Conservation (phyloP, 2,797 vertebrate genomes). For the Tokudaia muenninki region DNA sequence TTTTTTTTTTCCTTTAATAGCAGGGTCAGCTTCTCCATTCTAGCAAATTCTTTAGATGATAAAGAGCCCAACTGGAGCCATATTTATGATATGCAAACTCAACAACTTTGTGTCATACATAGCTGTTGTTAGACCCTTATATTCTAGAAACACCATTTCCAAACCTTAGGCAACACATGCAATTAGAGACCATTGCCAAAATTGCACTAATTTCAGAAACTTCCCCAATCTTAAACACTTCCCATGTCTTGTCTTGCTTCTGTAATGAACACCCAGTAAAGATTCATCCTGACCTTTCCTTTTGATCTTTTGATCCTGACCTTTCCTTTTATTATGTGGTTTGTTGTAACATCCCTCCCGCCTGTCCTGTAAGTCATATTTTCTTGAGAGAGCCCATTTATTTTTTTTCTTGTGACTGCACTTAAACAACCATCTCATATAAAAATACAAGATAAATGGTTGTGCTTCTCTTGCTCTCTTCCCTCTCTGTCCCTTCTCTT, state of each 20-base stretch:
- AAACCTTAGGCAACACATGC: not conserved
- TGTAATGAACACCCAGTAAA: not conserved
- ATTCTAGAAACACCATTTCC: not conserved
- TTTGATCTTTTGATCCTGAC: not conserved
- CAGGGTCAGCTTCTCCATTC: not conserved
- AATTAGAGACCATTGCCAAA: not conserved
- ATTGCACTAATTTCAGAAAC: not conserved
- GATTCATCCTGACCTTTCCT: not conserved
- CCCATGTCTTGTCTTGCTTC: not conserved
- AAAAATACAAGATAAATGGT: not conserved
- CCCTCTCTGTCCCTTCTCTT: no score
- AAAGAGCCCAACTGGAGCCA: not conserved
- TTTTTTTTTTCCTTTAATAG: not conserved
- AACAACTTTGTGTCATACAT: not conserved
- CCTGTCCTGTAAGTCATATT: not conserved
- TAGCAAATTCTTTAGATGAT: not conserved
- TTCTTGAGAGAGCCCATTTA: not conserved
- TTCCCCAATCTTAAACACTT: not conserved
- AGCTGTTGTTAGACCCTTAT: not conserved
- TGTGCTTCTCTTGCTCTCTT: no score
- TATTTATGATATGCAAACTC: not conserved
- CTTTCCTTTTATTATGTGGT: not conserved
- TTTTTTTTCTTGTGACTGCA: not conserved
- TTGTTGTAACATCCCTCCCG: no score
- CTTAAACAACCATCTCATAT: not conserved